These are phyloP conservation scores for Spondyliosoma cantharus DNA, from an alignment of 2,797 vertebrate genomes.

Conservation along the genomic window DNA sequence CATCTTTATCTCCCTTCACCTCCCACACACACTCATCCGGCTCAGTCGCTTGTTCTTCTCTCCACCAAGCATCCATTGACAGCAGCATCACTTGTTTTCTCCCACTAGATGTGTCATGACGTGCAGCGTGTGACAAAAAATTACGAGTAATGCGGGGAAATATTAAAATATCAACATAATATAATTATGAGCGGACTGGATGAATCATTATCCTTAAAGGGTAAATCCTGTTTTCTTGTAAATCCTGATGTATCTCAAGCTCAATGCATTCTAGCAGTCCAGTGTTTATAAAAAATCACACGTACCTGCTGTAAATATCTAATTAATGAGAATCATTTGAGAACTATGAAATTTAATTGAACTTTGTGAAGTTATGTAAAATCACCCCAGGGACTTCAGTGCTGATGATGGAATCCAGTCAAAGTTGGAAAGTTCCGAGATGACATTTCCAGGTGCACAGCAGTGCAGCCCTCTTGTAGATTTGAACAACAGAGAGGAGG, in stretches of 20 bases:
- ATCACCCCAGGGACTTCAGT: background rate
- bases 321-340: background rate
- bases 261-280: background rate
- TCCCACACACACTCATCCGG: slow-evolving; percentile 24
- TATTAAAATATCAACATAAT: slow-evolving; percentile 16
- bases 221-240: slow-evolving; percentile 10
- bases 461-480: too few relatives aligned
- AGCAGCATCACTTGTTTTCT: slow-evolving; percentile 24
- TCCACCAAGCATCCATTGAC: slow-evolving; percentile 43
- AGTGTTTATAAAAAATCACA: background rate
- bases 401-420: too few relatives aligned
- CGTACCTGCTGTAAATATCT: too few relatives aligned
- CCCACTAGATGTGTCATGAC: background rate
- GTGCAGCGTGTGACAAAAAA: slow-evolving; percentile 17
- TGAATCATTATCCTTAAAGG: slow-evolving; percentile 14
- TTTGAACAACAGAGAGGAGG: too few relatives aligned
- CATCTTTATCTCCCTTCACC: slow-evolving; percentile 43
- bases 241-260: slow-evolving; percentile 8
- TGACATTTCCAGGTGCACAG: too few relatives aligned
- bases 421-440: too few relatives aligned
- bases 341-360: background rate
- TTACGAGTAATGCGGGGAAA: slow-evolving; percentile 13
- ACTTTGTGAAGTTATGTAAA: background rate
- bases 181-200: slow-evolving; percentile 4
- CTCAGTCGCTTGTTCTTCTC: slow-evolving; percentile 31